These are phyloP conservation scores for Amiota mariae DNA, from an alignment of 2,888 invertebrate genomes.

Conservation along the genomic window DNA sequence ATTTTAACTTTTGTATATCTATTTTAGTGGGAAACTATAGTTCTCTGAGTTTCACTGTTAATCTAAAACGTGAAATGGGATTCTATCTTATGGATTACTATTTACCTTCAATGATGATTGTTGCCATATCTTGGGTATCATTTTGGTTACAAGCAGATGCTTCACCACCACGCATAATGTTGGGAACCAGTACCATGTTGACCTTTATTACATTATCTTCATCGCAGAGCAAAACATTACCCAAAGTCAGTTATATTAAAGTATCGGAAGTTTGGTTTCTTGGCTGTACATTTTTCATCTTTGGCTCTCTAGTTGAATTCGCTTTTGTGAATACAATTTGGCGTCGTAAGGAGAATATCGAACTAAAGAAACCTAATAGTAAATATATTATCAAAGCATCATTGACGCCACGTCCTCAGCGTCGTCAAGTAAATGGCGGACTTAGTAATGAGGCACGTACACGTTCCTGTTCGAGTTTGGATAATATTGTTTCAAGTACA, in stretches of 20 bases:
- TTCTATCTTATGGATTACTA: conserved; percentile 69
- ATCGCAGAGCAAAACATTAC: conserved; percentile 67
- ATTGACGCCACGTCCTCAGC: conserved; percentile 66
- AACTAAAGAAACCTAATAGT: conserved; percentile 68
- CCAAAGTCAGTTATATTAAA: conserved; percentile 69
- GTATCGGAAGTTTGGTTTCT: conserved; percentile 69
- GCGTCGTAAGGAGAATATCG: conserved; percentile 69
- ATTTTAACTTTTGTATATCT: neutral
- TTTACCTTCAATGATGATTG: conserved; percentile 70
- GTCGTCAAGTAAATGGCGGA: conserved; percentile 60
- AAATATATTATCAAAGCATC: conserved; percentile 69
- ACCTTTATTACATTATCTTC: conserved; percentile 68
- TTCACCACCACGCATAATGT: conserved; percentile 68
- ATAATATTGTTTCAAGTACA: conserved; percentile 83
- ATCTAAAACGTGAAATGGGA: conserved; percentile 67
- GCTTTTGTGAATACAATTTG: conserved; percentile 70
- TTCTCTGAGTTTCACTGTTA: conserved; percentile 65
- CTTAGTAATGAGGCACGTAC: conserved; percentile 74
- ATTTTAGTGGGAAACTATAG: conserved; percentile 63
- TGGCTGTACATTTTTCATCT: conserved; percentile 69
- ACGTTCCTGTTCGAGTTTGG: conserved; percentile 80
- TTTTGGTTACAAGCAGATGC: conserved; percentile 69
- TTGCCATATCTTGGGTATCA: conserved; percentile 70
- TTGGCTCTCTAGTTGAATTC: conserved; percentile 68
- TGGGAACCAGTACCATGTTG: conserved; percentile 69